These are phyloP conservation scores for Drosophila austrosaltans DNA, from an alignment of 2,888 invertebrate species.

Conservation along the genomic window DNA sequence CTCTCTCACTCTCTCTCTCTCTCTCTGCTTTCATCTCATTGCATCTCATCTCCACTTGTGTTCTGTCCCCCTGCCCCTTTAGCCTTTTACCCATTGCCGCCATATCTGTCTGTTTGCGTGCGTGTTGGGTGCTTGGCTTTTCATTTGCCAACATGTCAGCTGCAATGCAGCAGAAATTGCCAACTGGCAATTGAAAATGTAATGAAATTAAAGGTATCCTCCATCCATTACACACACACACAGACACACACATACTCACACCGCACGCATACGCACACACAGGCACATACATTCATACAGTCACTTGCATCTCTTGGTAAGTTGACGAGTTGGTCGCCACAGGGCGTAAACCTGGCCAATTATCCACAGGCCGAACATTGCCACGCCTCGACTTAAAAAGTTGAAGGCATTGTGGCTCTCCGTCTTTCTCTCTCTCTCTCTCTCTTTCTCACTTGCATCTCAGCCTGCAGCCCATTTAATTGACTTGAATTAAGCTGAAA, in stretches of 20 bases:
- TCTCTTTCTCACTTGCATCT: not conserved
- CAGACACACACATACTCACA: not conserved
- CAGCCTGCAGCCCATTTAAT: constrained; percentile 10
- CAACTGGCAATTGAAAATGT: constrained; percentile 68
- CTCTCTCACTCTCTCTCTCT: not conserved
- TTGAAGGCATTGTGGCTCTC: not conserved
- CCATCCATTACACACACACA: constrained; percentile 55
- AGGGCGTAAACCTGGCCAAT: constrained; percentile 16
- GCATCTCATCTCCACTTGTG: too few species aligned
- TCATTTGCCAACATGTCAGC: constrained; percentile 67
- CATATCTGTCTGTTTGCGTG: constrained; percentile 1
- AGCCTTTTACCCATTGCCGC: too few species aligned
- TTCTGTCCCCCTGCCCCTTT: too few species aligned
- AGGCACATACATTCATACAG: not conserved
- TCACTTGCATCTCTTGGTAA: constrained; percentile 11
- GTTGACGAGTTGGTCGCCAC: constrained; percentile 7
- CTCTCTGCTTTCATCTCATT: not conserved
- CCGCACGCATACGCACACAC: not conserved
- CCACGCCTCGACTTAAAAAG: constrained; percentile 8
- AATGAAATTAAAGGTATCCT: constrained; percentile 74
- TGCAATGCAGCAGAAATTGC: constrained; percentile 72
- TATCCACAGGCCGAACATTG: constrained; percentile 8
- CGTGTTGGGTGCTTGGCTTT: constrained; percentile 41
- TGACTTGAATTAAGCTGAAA: constrained; percentile 11
- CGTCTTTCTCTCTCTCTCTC: too few species aligned